Base-by-base conservation (phyloP, 1,140 invertebrate genomes). In the Bombus ignitus region DNA sequence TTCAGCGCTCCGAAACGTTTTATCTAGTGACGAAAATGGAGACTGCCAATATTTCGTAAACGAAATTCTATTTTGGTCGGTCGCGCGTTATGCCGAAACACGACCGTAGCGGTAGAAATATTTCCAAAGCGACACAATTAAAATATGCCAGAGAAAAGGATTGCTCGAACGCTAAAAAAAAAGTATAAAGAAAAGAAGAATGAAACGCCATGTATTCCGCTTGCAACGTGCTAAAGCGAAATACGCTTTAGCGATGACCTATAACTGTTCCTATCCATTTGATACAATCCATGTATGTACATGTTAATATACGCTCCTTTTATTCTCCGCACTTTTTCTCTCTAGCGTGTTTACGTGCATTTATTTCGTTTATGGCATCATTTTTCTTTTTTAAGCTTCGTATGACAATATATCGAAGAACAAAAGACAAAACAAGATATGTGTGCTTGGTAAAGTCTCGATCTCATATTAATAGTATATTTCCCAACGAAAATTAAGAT, bases 21-120 rank as follows among this genome's bases (percentile, higher is more conserved):
- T 35, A 71, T 57, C 37, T 47, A 65, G 9, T 53, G 37, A 57
- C 37, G 39, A 84, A 59, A 84, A 84, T 79, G 22, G 75, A 44
- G 57, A 22, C 62, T n/a, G 65, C 25, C 75, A 39, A 79, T 84
- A 78, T 84, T 84, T 70, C 82, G 44, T 47, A 37, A 79, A 79
- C 37, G 65, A 83, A 85, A 80, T 85, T 80, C 83, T 59, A 85
- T 80, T 85, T 42, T 39, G 37, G 0, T 12, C 25, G 22, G 1
- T 25, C 25, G 35, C 18, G 81, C 42, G 59, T 62, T 83, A 76
- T 65, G n/a, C 59, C 25, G 62, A 13, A 70, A 76, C 18, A 28
- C 28, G 57, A 2, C 1, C 9, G 42, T 35, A 37, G 32, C n/a
- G 37, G 44, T 2, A 22, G 35, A 79, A 79, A 44, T 71, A 47